Evolutionary conservation across 2,888 invertebrate genomes (phyloP), one percentile per base, ranked within the genome.

Genomic region (Cerastis leucographa): DNA sequence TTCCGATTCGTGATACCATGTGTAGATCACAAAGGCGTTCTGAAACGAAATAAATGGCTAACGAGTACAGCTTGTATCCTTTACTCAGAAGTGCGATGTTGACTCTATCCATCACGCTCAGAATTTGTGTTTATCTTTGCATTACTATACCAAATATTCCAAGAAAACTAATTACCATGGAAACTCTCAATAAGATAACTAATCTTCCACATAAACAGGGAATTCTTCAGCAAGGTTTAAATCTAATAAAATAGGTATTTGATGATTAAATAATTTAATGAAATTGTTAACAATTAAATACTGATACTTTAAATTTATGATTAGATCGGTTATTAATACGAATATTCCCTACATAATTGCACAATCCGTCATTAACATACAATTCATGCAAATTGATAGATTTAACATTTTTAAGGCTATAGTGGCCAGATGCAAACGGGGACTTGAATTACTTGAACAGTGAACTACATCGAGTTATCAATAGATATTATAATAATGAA

Each of bases 201-300:
- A 29, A 25, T 56, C 7, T 56, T 29, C 25, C 2, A 56, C 8
- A 17, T 59, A 14, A 25, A 56, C 25, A 59, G 25, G 17, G 49
- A 56, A 14, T 56, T 14, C 7, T 25, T 25, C 25, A 77, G 14
- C n/a, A 40, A 71, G 70, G 61, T 46, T 29, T 14, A 14, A 49
- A 19, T 54, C 5, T 62, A 84, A 62, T 56, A 72, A 85, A 84
- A 80, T 29, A 25, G 12, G 2, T 22, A 25, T 64, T 76, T 86
- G 89, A 93, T 91, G 94, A 94, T 94, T 94, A 94, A 94, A 94
- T 95, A 94, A 93, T 95, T 96, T 96, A 96, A 94, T 96, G 92
- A 93, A 92, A 92, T 88, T 88, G 91, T 93, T 92, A 96, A 96
- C 95, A 94, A 87, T 95, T 91, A 91, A 95, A 96, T 96, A 96